Percentiles rank a stretch among this genome's conserved stretches.
phyloP scores from a whole-genome alignment of 2,888 invertebrate genomes.

The Metallyticus violacea region DNA sequence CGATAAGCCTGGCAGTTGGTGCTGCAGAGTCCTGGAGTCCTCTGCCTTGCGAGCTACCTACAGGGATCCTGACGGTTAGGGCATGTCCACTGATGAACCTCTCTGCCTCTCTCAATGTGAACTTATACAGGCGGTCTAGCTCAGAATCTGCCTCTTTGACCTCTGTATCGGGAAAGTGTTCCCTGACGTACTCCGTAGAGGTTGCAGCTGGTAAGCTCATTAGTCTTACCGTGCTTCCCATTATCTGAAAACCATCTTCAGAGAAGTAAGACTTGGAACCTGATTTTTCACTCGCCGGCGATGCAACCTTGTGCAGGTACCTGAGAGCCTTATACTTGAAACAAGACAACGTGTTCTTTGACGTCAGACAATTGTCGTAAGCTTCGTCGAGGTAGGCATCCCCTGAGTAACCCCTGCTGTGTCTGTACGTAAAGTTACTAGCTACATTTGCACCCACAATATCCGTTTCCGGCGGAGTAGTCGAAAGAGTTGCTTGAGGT shows the following conservation, averaged over 20 bases:
- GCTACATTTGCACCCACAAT: background rate
- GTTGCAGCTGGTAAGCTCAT: constrained; percentile 41
- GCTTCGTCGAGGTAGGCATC: constrained; percentile 29
- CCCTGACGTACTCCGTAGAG: constrained; percentile 34
- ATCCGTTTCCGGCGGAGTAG: background rate
- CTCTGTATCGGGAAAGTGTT: constrained; percentile 24
- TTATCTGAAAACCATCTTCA: background rate
- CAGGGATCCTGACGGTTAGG: constrained; percentile 14
- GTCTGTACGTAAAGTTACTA: background rate
- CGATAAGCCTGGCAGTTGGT: background rate
- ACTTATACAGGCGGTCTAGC: constrained; percentile 26
- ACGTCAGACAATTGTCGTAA: constrained; percentile 8
- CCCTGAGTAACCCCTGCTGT: background rate
- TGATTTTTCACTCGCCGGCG: constrained; percentile 37
- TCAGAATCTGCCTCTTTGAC: constrained; percentile 28
- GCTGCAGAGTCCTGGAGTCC: constrained; percentile 5
- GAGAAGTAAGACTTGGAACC: background rate
- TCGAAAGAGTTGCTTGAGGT: too few species aligned
- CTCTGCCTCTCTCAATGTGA: constrained; percentile 26
- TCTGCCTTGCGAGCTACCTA: background rate
- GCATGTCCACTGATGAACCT: constrained; percentile 27
- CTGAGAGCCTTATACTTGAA: constrained; percentile 43
- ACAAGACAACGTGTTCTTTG: constrained; percentile 38
- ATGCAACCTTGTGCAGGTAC: constrained; percentile 42
- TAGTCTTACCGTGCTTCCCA: constrained; percentile 42